Evolutionary conservation across 2,888 invertebrate genomes (phyloP), one percentile per base, ranked within the genome.

Genomic region (Metellina segmentata): DNA sequence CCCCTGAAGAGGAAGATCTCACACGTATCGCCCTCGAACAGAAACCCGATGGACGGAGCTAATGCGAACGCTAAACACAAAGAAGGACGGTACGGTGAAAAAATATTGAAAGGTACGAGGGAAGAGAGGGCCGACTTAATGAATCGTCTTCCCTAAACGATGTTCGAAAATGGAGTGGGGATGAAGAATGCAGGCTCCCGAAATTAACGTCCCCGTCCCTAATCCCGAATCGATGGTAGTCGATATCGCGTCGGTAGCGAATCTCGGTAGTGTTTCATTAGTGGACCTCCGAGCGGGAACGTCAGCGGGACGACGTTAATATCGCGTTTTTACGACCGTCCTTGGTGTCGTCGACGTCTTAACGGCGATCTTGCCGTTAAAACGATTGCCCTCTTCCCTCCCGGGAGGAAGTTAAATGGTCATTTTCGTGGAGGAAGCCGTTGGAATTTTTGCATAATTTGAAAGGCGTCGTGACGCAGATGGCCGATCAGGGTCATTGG

Each of bases 201-300:
- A 86, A 86, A 86, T 86, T 86, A 86, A 86, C 85, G 85, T 78
- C 75, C 82, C 51, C n/a, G 71, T 34, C 82, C 74, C n/a, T 85
- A 85, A 85, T 85, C 85, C 77, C 72, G 77, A 70, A 86, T 86
- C 85, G 85, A 86, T 86, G 69, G 70, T 20, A 74, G 74, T n/a
- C 61, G 70, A 48, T 70, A 52, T 13, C 13, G 34, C 34, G 34
- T 34, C 34, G 19, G 61, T 19, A n/a, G 71, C 16, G 74, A 9
- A 19, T n/a, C 9, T 61, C 61, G 8, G 34, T 52, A 52, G n/a
- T 61, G 61, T 85, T 86, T 69, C 77, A 85, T 78, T 86, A 85
- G 51, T 52, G 83, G 52, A 16, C 34, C 34, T 34, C 34, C 4
- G 4, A 34, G 34, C 34, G 34, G 34, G 61, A 72, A 34, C 34